Conservation (phyloP, 1,140 invertebrate species). For the Spodoptera frugiperda region DNA sequence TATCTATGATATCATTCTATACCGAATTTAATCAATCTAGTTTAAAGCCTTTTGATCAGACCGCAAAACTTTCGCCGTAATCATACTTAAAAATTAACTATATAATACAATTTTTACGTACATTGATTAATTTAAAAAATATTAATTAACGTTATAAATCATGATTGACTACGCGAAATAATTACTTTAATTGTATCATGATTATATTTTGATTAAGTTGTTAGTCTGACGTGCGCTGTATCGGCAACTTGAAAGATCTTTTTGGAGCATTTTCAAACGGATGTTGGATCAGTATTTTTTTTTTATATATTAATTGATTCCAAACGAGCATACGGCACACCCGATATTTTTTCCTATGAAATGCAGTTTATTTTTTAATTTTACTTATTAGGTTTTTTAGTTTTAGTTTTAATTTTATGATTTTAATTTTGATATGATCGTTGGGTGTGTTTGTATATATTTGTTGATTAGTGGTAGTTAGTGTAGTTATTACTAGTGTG, state of each 20-base stretch:
- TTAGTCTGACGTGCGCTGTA: not conserved
- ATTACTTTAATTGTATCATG: slow-evolving; percentile 43
- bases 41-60: slow-evolving; percentile 21
- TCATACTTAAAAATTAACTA: slow-evolving; percentile 27
- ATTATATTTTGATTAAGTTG: slow-evolving; percentile 42
- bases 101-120: slow-evolving; percentile 23
- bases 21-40: slow-evolving; percentile 2
- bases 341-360: slow-evolving; percentile 3
- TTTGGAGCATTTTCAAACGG: slow-evolving; percentile 1
- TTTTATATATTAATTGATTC: slow-evolving; percentile 39
- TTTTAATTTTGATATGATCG: not conserved
- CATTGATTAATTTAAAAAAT: slow-evolving; percentile 30
- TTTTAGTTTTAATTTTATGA: slow-evolving; percentile 15
- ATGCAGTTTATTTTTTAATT: slow-evolving; percentile 21
- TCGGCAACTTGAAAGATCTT: slow-evolving; percentile 36
- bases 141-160: slow-evolving; percentile 40
- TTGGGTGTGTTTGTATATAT: slow-evolving; percentile 1
- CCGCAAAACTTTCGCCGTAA: slow-evolving; percentile 38
- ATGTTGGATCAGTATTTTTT: slow-evolving; percentile 12
- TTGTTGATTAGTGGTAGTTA: slow-evolving; percentile 26
- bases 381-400: slow-evolving; percentile 11
- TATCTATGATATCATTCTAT: slow-evolving; percentile 14
- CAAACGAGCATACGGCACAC: slow-evolving; percentile 43
- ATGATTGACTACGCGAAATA: slow-evolving; percentile 42
- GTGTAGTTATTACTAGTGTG: not conserved